phyloP scores from a whole-genome alignment of 2,113 vertebrate species.

The Cacatua alba region DNA sequence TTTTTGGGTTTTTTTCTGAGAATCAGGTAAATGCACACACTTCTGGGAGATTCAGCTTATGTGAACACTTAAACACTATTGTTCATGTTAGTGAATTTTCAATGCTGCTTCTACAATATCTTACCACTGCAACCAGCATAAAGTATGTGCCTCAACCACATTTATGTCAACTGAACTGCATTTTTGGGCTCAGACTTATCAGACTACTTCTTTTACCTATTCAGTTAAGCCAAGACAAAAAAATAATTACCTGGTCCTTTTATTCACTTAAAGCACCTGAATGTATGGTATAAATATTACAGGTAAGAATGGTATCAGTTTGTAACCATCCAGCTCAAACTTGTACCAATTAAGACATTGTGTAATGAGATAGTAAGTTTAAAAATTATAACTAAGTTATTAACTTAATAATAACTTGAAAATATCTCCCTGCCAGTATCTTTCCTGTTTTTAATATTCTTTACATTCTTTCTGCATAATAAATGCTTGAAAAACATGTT shows the following conservation, averaged over 20 bases:
- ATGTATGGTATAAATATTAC: not conserved
- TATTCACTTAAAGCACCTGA: not conserved
- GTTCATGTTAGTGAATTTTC: not conserved
- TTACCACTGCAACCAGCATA: not conserved
- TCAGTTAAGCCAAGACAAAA: not conserved
- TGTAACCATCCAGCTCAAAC: not conserved
- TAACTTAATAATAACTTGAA: not conserved
- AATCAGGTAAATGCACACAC: not conserved
- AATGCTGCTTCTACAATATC: not conserved
- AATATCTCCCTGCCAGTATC: not conserved
- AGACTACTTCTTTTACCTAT: not conserved
- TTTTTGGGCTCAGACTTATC: not conserved
- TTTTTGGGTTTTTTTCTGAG: not conserved
- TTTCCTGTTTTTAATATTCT: not conserved
- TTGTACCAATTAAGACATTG: not conserved
- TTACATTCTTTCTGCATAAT: not conserved
- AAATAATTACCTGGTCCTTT: not conserved
- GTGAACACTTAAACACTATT: not conserved
- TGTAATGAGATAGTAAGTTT: not conserved
- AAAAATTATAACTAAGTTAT: not conserved
- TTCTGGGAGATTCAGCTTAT: not conserved
- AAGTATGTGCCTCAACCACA: not conserved
- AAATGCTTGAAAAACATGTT: not conserved
- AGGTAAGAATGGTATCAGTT: not conserved
- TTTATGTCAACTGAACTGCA: not conserved